Evolutionary conservation across 1,140 invertebrate genomes (phyloP), one percentile per base, ranked within the genome.

Genomic region (Eufriesea mexicana): DNA sequence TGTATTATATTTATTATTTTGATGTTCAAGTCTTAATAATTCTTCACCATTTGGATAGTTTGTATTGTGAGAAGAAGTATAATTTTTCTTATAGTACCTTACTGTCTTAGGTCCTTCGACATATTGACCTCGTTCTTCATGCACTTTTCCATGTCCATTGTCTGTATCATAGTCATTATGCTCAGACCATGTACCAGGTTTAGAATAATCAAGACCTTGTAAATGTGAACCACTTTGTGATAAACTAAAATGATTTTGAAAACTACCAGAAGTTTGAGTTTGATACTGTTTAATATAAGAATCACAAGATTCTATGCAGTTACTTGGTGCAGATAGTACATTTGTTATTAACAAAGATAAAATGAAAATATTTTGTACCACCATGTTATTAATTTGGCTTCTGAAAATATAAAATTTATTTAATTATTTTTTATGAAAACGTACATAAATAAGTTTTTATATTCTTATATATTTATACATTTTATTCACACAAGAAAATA

Each of bases 161-260:
- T 89, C 75, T 8, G 89, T 82, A 55, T 66, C 79, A 35, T 90
- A 91, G 18, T 87, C 70, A 70, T 92, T 89, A 45, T 85, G 86
- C 59, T 92, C 90, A 6, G 86, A 83, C 91, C 91, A 92, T n/a
- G 90, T 92, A 12, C 91, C 91, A 62, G 90, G 91, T 67, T 64
- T 88, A 6, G 80, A 62, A 64, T 85, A 87, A 55, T 91, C 84
- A 14, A 87, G 72, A 28, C 85, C 68, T 23, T 87, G 78, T 62
- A 88, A 59, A 64, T 64, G 66, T 18, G 82, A 45, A 28, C 47
- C 28, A 12, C 23, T 67, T 70, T 85, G 74, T 54, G 67, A 42
- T 23, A 85, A 80, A 74, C 16, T 59, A 16, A 28, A 61, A 42
- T 83, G 76, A 62, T 78, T 35, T n/a, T 78, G 74, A 61, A 81